These are phyloP conservation scores for Camptogramma bilineatum DNA, from an alignment of 2,888 invertebrate species.

Conservation along the genomic window DNA sequence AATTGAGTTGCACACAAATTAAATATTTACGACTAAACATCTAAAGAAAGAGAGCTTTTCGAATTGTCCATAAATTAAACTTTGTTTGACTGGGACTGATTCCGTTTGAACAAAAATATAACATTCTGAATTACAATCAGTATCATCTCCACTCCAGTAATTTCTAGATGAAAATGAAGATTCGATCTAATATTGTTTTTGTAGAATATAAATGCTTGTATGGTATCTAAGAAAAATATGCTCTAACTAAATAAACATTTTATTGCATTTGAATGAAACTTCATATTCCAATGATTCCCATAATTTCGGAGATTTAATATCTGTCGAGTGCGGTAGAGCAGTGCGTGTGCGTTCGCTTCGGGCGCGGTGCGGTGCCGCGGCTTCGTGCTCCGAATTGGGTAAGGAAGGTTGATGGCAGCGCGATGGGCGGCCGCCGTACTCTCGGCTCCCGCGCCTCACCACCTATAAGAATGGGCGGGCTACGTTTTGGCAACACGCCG, in stretches of 20 bases:
- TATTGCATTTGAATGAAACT: constrained; percentile 1
- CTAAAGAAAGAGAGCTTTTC: too few relatives aligned
- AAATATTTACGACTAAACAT: too few relatives aligned
- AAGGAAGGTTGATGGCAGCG: constrained; percentile 61
- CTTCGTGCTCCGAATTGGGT: constrained; percentile 64
- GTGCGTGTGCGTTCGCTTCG: constrained; percentile 25
- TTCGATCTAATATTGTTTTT: too few relatives aligned
- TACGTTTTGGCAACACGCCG: constrained; percentile 80
- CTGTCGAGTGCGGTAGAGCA: constrained; percentile 19
- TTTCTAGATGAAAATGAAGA: too few relatives aligned
- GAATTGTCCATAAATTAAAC: constrained; percentile 25
- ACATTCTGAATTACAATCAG: too few relatives aligned
- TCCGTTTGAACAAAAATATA: too few relatives aligned
- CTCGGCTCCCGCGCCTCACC: constrained; percentile 53
- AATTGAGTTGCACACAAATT: constrained; percentile 38
- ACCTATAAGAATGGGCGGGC: constrained; percentile 75
- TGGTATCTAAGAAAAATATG: constrained; percentile 1
- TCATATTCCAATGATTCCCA: constrained; percentile 9
- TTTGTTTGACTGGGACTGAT: background rate
- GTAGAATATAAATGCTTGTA: too few relatives aligned
- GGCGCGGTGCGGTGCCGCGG: constrained; percentile 19
- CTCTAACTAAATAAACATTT: too few relatives aligned
- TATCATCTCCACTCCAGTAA: too few relatives aligned
- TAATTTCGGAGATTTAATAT: constrained; percentile 17
- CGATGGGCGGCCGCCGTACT: constrained; percentile 56